phyloP scores from a whole-genome alignment of 53 echinoderm and acorn worm species.

The Apostichopus leukothele region DNA sequence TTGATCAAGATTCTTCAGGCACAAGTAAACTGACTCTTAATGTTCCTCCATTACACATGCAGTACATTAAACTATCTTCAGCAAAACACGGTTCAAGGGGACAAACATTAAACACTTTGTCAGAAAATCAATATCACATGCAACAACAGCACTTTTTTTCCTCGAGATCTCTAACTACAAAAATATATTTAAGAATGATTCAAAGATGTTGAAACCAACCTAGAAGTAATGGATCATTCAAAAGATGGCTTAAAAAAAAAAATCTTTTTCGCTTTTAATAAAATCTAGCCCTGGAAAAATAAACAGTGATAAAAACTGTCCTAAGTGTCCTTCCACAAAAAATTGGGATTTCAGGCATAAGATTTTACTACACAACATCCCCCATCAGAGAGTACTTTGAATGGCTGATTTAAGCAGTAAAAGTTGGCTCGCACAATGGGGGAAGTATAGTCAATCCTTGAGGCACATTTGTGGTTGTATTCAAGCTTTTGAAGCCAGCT shows the following conservation, averaged over 20 bases:
- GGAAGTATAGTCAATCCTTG: not conserved
- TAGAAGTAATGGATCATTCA: conserved; percentile 2
- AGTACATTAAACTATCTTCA: no score
- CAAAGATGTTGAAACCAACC: not conserved
- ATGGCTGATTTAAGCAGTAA: conserved; percentile 14
- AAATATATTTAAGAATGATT: not conserved
- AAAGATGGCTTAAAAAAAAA: not conserved
- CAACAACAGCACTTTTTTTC: no score
- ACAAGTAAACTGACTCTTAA: no score
- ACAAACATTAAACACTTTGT: no score
- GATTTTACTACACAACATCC: not conserved
- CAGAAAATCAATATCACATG: no score
- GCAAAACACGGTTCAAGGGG: no score
- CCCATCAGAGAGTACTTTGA: not conserved
- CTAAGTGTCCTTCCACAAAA: not conserved
- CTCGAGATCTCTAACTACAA: no score
- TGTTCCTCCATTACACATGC: no score
- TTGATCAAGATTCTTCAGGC: no score
- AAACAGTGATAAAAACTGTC: not conserved
- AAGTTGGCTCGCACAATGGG: not conserved
- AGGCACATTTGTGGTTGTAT: conserved; percentile 14
- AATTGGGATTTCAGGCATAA: conserved; percentile 13
- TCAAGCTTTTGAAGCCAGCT: not conserved
- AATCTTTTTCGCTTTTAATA: not conserved
- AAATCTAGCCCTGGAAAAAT: not conserved